Percentiles rank a stretch among this genome's conserved stretches.
These are phyloP conservation scores for Aricia agestis DNA, from an alignment of 1,140 invertebrate species.

Conservation along the genomic window DNA sequence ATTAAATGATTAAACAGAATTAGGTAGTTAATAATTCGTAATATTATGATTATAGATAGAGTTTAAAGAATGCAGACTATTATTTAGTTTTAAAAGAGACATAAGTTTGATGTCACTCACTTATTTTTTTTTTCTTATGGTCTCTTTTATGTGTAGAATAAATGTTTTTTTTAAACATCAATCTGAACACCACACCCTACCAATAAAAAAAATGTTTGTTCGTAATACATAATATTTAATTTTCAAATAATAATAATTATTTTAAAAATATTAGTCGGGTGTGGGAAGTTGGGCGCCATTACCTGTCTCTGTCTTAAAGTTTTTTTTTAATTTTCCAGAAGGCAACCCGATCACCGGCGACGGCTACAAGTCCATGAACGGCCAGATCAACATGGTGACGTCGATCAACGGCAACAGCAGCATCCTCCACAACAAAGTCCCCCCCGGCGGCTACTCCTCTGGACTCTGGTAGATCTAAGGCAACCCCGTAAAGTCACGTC, in stretches of 20 bases:
- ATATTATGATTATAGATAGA: background rate
- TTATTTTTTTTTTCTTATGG: too few relatives aligned
- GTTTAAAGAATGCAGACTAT: too few relatives aligned
- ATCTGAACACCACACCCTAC: too few relatives aligned
- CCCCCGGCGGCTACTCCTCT: slow-evolving; percentile 70
- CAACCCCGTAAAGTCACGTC: background rate
- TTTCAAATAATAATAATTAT: too few relatives aligned
- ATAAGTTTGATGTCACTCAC: too few relatives aligned
- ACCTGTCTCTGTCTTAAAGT: background rate
- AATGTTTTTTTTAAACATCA: too few relatives aligned
- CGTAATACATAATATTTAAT: too few relatives aligned
- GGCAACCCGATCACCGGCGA: slow-evolving; percentile 75
- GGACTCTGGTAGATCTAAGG: slow-evolving; percentile 65
- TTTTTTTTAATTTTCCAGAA: slow-evolving; percentile 51
- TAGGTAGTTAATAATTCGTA: background rate
- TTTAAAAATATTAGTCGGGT: background rate
- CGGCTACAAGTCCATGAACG: slow-evolving; percentile 75
- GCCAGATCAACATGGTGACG: slow-evolving; percentile 74
- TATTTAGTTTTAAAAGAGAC: too few relatives aligned
- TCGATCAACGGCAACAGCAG: slow-evolving; percentile 64
- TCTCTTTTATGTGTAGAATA: too few relatives aligned
- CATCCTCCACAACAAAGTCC: slow-evolving; percentile 64
- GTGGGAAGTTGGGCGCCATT: background rate
- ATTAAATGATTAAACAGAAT: background rate
- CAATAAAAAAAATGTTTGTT: too few relatives aligned